Evolutionary conservation across 1,140 invertebrate genomes (phyloP), one percentile per base, ranked within the genome.

Genomic region (Cyclina sinensis): DNA sequence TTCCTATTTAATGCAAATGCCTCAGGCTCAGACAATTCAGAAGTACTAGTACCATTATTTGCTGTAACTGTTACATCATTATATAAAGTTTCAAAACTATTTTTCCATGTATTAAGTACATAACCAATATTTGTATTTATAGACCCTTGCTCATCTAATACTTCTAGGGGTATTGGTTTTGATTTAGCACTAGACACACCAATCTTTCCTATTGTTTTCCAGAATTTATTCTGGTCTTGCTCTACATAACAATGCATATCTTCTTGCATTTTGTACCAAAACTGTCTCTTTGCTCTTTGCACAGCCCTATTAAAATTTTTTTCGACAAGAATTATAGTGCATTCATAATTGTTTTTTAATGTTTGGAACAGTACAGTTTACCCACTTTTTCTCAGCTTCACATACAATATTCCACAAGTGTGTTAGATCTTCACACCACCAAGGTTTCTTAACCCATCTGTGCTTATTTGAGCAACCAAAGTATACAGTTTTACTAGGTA

Each of bases 141-240:
- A 43, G 39, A 48, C 24, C 74, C 74, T 21, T 78, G 11, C 12
- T 24, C 46, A 78, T 48, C 16, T 48, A 78, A 11, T 21, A 78
- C 21, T 30, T 78, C 21, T 30, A 62, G 7, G 21, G 59, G 57
- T 21, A 83, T 83, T 30, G 30, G 11, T 7, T 65, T 21, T 14
- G 18, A 14, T 27, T 62, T 35, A n/a, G 59, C 21, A 12, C 4
- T 46, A n/a, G 30, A n/a, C 5, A 83, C 39, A 24, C 80, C 57
- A 65, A 27, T 48, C 57, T 83, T 83, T 43, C 80, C 80, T n/a
- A 83, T 83, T 5, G 21, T 27, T 65, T 65, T 83, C 80, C 80
- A 83, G 27, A 83, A 83, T 18, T 65, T 39, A 65, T 46, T 43
- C 9, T 32, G 43, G 32, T 83, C 54, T 30, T 43, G 59, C 21